Conservation (phyloP, 2,888 invertebrate species). For the Oligia latruncula region DNA sequence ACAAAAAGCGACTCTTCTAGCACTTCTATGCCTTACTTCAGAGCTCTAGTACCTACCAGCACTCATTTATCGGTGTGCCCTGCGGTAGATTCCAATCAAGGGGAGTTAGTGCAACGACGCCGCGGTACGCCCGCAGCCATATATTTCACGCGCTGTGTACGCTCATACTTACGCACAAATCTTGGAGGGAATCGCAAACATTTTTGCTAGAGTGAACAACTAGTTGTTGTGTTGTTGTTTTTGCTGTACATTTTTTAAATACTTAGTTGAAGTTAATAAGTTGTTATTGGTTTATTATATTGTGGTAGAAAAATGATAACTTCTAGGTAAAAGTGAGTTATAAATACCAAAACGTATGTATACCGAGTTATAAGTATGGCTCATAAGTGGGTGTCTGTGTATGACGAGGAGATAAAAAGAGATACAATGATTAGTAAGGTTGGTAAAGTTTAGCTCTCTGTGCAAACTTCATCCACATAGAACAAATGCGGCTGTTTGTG, state of each 20-base stretch:
- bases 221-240: constrained; percentile 29
- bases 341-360: neutral
- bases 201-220: constrained; percentile 57
- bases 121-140: constrained; percentile 71
- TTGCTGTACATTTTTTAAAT: constrained; percentile 20
- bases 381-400: neutral
- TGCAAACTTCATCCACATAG: neutral
- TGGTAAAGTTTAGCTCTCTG: neutral
- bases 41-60: constrained; percentile 62
- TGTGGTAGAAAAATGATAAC: neutral
- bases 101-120: constrained; percentile 77
- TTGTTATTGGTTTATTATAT: constrained; percentile 1
- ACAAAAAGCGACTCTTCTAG: constrained; percentile 59
- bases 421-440: neutral
- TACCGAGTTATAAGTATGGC: neutral
- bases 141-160: constrained; percentile 77
- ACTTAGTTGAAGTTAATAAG: neutral
- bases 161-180: constrained; percentile 80
- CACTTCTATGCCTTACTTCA: constrained; percentile 23
- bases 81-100: constrained; percentile 86
- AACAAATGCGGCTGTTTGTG: neutral
- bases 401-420: neutral
- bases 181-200: constrained; percentile 72
- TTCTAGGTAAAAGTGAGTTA: too few species aligned
- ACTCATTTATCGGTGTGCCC: constrained; percentile 80